Evolutionary conservation across 2,888 invertebrate species (phyloP), one percentile per base, ranked within the genome.

Genomic region (Synergus itoensis): DNA sequence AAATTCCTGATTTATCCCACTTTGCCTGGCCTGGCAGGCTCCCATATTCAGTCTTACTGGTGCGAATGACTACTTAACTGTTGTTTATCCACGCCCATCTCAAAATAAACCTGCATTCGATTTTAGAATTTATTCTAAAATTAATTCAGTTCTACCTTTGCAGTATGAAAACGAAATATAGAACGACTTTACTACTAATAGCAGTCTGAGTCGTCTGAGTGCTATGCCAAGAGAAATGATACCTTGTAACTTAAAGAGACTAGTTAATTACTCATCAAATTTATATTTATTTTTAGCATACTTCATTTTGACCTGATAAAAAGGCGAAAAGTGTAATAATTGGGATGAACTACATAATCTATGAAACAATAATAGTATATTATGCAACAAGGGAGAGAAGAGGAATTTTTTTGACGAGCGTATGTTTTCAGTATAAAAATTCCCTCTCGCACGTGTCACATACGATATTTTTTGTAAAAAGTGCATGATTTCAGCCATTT

Each of bases 31-130:
- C 64, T 65, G 64, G 64, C 64, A 65, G n/a, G 36, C 64, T 65
- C 40, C 64, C 64, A 65, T 65, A 65, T 65, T 65, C 64, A 65
- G 64, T 40, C 64, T 65, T 65, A n/a, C n/a, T n/a, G 5, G n/a
- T 41, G 16, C 64, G 40, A 65, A 41, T 41, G 11, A 41, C 64
- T 65, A 41, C 64, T 41, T 65, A 65, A 41, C 41, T 40, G 40
- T 65, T 36, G 41, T 65, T 65, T 65, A 65, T 65, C 16, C 41
- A 65, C 41, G n/a, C 18, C 11, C n/a, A 40, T 41, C 64, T 65
- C n/a, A 8, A 65, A 65, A 65, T 65, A 65, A 41, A 65, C 16
- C 36, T 65, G 64, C n/a, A 65, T 65, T 41, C 64, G 41, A 41
- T 65, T 65, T 65, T 65, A 65, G 64, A 65, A 65, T 18, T 36